Evolutionary conservation across 2,113 vertebrate genomes (phyloP).

Genomic region (Odontesthes bonariensis): DNA sequence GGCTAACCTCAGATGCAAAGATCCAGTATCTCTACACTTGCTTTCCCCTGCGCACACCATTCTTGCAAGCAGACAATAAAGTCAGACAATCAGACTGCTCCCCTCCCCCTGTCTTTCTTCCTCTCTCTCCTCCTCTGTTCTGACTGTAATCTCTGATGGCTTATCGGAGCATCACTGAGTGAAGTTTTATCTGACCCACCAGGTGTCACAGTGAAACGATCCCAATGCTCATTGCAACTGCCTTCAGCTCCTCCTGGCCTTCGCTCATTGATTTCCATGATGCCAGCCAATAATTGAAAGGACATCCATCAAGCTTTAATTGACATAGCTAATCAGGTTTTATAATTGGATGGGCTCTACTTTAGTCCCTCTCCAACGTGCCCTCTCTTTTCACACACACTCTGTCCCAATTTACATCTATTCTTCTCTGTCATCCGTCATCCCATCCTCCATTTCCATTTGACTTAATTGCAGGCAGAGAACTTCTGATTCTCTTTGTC

Average conservation of each 20-base stretch:
- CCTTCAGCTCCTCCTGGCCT: constrained; percentile 44
- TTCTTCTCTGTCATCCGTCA: constrained; percentile 26
- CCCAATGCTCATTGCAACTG: constrained; percentile 41
- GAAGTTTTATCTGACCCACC: constrained; percentile 81
- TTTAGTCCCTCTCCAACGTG: constrained; percentile 60
- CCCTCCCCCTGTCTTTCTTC: constrained; percentile 1
- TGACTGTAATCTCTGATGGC: constrained; percentile 63
- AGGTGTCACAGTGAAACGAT: constrained; percentile 74
- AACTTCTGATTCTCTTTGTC: constrained; percentile 71
- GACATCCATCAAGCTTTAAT: constrained; percentile 88
- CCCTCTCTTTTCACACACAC: constrained; percentile 28
- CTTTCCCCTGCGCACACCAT: constrained; percentile 22
- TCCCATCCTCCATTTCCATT: constrained; percentile 60
- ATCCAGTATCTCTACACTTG: constrained; percentile 56
- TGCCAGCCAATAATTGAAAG: constrained; percentile 82
- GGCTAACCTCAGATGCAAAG: constrained; percentile 49
- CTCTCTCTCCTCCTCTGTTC: constrained; percentile 54
- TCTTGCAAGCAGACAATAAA: constrained; percentile 59
- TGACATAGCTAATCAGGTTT: constrained; percentile 89
- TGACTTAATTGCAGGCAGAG: constrained; percentile 61
- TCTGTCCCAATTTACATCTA: constrained; percentile 38
- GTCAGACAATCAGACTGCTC: constrained; percentile 62
- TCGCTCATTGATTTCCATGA: constrained; percentile 77
- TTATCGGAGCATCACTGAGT: constrained; percentile 78
- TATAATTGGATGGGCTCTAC: constrained; percentile 87